These are phyloP conservation scores for Netelia virgata DNA, from an alignment of 2,888 invertebrate species.

Conservation along the genomic window DNA sequence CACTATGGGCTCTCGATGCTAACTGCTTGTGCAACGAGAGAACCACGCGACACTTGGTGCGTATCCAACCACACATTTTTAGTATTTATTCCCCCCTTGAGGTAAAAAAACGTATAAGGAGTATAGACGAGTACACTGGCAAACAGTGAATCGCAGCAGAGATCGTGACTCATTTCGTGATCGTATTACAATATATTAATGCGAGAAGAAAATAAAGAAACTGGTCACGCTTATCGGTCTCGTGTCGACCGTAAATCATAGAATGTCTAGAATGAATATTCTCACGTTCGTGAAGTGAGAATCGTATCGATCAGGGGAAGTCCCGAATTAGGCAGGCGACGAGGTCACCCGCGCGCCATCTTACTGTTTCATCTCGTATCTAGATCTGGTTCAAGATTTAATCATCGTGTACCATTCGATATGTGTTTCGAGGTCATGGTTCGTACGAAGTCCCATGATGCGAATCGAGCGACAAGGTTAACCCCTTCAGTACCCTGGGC, in stretches of 20 bases:
- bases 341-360: constrained; percentile 25
- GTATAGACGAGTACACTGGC: background rate
- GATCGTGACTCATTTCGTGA: constrained; percentile 52
- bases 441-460: constrained; percentile 33
- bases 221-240: background rate
- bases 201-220: background rate
- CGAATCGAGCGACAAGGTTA: constrained; percentile 67
- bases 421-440: constrained; percentile 58
- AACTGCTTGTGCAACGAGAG: constrained; percentile 49
- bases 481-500: constrained; percentile 1
- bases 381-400: constrained; percentile 70
- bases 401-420: constrained; percentile 31
- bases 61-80: constrained; percentile 31
- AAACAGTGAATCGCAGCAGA: constrained; percentile 17
- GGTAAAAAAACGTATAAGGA: background rate
- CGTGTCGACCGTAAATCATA: constrained; percentile 3
- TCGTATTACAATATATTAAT: constrained; percentile 39
- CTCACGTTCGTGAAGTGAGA: background rate
- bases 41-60: constrained; percentile 23
- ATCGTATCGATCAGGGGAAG: background rate
- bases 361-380: constrained; percentile 54
- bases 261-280: background rate
- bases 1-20: constrained; percentile 1
- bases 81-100: constrained; percentile 11
- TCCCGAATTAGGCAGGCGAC: constrained; percentile 24